Conservation (phyloP, 1,140 invertebrate genomes). For the Sitobion miscanthi region DNA sequence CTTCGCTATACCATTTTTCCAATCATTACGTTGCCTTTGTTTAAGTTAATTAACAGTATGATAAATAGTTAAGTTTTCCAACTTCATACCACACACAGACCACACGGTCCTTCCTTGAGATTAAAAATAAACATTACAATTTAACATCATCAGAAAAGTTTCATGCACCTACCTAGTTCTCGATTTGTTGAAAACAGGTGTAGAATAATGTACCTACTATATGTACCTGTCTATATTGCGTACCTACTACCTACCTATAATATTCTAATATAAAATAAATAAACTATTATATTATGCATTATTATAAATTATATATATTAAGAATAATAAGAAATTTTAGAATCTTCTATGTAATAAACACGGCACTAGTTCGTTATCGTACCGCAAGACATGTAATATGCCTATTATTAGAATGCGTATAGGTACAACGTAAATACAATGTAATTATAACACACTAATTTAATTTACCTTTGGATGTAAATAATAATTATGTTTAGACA, state of each 20-base stretch:
- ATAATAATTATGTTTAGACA: not conserved
- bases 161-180: not conserved
- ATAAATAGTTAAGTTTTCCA: not conserved
- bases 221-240: too few species aligned
- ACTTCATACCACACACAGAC: not conserved
- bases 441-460: not conserved
- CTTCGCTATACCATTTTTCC: not conserved
- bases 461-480: not conserved
- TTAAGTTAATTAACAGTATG: not conserved
- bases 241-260: too few species aligned
- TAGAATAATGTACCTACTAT: not conserved
- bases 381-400: not conserved
- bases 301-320: not conserved
- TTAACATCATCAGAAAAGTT: not conserved
- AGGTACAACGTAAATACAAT: not conserved
- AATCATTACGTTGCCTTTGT: not conserved
- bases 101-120: not conserved
- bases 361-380: not conserved
- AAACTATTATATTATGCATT: not conserved
- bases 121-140: not conserved
- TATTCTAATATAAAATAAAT: too few species aligned
- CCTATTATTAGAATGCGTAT: not conserved
- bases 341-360: not conserved
- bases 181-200: not conserved
- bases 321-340: not conserved